Evolutionary conservation across 2,888 invertebrate species (phyloP).

Genomic region (Rhagium mordax): DNA sequence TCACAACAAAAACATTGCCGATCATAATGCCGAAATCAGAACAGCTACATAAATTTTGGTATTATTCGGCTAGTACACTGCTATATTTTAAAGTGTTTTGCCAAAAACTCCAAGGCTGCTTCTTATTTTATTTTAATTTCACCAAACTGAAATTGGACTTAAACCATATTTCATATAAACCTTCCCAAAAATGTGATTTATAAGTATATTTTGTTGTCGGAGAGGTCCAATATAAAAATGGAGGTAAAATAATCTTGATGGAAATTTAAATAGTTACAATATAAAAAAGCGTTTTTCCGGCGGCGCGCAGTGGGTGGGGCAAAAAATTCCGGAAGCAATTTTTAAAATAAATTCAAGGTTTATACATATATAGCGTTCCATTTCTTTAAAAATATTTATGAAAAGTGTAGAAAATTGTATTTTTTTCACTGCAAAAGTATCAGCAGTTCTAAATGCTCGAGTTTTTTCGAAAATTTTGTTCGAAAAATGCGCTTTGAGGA

Average conservation of each 20-base stretch:
- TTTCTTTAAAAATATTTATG: too few species aligned
- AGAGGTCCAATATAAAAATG: conserved; percentile 39
- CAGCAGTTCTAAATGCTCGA: too few species aligned
- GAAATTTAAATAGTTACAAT: not conserved
- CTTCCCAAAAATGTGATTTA: not conserved
- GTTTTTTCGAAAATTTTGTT: too few species aligned
- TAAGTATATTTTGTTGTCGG: not conserved
- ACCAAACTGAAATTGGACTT: not conserved
- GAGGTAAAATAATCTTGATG: not conserved
- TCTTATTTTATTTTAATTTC: conserved; percentile 43
- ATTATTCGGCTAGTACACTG: conserved; percentile 13
- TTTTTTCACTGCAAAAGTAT: too few species aligned
- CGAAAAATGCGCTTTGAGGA: too few species aligned
- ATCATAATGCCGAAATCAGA: conserved; percentile 47
- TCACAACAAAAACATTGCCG: conserved; percentile 58
- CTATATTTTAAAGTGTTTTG: not conserved
- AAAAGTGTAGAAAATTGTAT: too few species aligned
- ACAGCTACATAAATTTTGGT: conserved; percentile 35
- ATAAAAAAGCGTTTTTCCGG: too few species aligned
- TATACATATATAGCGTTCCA: too few species aligned
- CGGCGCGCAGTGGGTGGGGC: too few species aligned
- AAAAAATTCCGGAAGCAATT: too few species aligned
- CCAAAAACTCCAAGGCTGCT: conserved; percentile 44
- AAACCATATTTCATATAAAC: not conserved
- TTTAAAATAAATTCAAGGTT: too few species aligned